Base-by-base conservation (phyloP, 2,888 invertebrate species). In the Catocala fraxini region DNA sequence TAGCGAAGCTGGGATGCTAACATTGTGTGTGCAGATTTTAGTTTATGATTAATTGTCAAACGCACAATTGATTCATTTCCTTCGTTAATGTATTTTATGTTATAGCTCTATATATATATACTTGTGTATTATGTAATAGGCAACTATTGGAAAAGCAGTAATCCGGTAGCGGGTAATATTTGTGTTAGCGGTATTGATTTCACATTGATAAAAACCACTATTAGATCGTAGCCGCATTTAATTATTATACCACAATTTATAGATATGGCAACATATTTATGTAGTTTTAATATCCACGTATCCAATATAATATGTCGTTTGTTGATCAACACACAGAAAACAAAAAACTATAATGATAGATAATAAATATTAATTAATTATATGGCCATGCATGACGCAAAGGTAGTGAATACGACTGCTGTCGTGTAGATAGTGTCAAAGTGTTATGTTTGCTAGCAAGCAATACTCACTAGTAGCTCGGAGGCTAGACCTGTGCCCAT, bases 1-100 rank as follows among this genome's bases (percentile, higher is more conserved):
- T 56, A 51, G 56, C 63, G 52, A 63, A 56, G 49, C 51, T 35
- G 35, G 25, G 34, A 48, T 47, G 47, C 43, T n/a, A 12, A 51
- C 51, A 61, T 64, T 69, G 55, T 66, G 56, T 51, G 54, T 56
- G 56, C 49, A 59, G 63, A 64, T 68, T 74, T 70, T 62, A 64
- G 57, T 59, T 63, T 59, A 60, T 75, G 57, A 67, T 74, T 68
- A 47, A 65, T 71, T 65, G 61, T 65, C 35, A 51, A 48, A 35
- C 48, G 42, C 49, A 52, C 51, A 59, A 53, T 51, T 2, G 5
- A 15, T 52, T 53, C 6, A 60, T 54, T 51, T 34, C 45, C 48
- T 49, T 43, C 13, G 55, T 51, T 49, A 25, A 15, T 35, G 10
- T 42, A 41, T 11, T 43, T 13, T 35, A 35, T 33, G 9, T 25